Base-by-base conservation (phyloP, 2,888 invertebrate genomes). In the Phortica magna region DNA sequence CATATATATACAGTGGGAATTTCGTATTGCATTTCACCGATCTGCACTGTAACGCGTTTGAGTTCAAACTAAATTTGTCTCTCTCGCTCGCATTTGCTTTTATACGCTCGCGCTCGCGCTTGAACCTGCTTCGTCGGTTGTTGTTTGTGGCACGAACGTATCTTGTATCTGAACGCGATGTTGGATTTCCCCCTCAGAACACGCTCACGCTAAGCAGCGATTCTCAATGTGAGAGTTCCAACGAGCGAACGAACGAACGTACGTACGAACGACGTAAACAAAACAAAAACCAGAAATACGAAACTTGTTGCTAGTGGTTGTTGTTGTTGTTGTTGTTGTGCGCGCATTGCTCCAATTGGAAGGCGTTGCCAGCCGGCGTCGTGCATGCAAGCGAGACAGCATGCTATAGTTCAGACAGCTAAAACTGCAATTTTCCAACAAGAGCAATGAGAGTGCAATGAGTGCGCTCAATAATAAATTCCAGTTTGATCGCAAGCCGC, bases 401-500 rank as follows among this genome's bases (percentile, higher is more conserved):
- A 39, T 7, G 48, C 42, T 42, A 68, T 12, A 7, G 67, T 12
- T 39, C 4, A 31, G 9, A 12, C 68, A n/a, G 53, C 57, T 78
- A 64, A 83, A 88, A 88, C 84, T 86, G 90, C 89, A 85, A 80
- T 86, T 84, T 90, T 89, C 89, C 89, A 89, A 90, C 88, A 81
- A 82, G 90, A 86, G 88, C 89, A 84, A 77, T 75, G 14, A 14
- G 39, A 19, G 65, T 39, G 39, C 39, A 10, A 22, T 39, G 53
- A 39, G n/a, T 10, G 7, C 72, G n/a, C 17, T 4, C 4, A 31
- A 19, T 14, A 7, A 64, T 22, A 64, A 64, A 12, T 2, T 65
- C 65, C 3, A 12, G 1, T 1, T n/a, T 14, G 14, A 3, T 12
- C 7, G 22, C 12, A 14, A 55, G 14, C 67, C 2, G 0, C 73